phyloP scores from a whole-genome alignment of 1,140 invertebrate species.

The Brachionus plicatilis region DNA sequence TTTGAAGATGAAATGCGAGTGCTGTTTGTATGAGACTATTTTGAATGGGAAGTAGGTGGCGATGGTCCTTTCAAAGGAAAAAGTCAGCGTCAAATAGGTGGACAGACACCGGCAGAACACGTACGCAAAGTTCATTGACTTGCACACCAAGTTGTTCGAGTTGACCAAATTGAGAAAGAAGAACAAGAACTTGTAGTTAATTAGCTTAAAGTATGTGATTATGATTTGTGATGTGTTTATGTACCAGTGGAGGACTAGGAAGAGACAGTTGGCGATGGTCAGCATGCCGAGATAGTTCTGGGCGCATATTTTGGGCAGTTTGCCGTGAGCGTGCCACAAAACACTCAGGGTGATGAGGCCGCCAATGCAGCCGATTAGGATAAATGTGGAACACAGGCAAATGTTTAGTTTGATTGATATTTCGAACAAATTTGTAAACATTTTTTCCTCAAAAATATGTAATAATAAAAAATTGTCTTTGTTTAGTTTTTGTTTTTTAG shows the following conservation, averaged over 20 bases:
- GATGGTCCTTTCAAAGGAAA: not conserved
- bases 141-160: not conserved
- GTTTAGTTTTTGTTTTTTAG: not conserved
- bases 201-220: not conserved
- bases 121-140: conserved; percentile 11
- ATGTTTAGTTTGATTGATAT: not conserved
- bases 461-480: not conserved
- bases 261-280: not conserved
- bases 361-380: not conserved
- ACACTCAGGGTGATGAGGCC: not conserved
- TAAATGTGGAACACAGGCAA: not conserved
- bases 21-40: not conserved
- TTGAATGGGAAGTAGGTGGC: conserved; percentile 20
- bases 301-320: not conserved
- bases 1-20: not conserved
- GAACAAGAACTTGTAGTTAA: not conserved
- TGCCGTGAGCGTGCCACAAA: not conserved
- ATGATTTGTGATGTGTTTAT: conserved; percentile 25
- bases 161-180: not conserved
- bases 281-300: not conserved
- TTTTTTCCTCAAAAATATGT: not conserved
- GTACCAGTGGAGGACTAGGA: not conserved
- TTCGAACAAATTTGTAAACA: not conserved
- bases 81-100: conserved; percentile 11
- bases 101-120: not conserved